Base-by-base conservation (phyloP, 2,797 vertebrate species). In the Microchirus variegatus region DNA sequence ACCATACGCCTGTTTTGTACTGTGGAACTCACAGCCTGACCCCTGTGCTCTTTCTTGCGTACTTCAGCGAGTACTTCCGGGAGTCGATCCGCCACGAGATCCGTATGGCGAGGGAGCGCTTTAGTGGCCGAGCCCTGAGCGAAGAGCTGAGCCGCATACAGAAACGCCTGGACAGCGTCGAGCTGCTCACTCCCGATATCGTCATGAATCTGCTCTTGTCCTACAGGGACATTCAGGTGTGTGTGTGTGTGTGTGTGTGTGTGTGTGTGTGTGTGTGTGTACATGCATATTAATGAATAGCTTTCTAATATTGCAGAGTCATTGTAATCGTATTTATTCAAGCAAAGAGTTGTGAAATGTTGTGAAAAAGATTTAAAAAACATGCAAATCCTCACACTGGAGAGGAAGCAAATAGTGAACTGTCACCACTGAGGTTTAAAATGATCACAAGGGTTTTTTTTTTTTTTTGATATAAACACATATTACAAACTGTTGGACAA, bases 141-240 rank as follows among this genome's bases (percentile, higher is more conserved):
- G 88, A 87, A 38, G 96, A 97, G 74, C 82, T 97, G 71, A 86
- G 81, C 26, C 88, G 80, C 51, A 95, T 98, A 81, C 95, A 96
- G 89, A 90, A 92, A 57, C 92, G 95, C 6, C 89, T 98, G 82
- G 96, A 98, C 83, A 96, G 93, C 0, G 90, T 97, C 8, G 96
- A 97, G 74, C 91, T 96, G 59, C 93, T 98, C 70, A 95, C 93
- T 35, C 94, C 95, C 0, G 96, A 98, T 60, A 95, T 98, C 3
- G 85, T 98, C 75, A 94, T 97, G 89, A 97, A 95, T 84, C 90
- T 98, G 45, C 83, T 98, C 60, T 84, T 97, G n/a, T 95, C 94
- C 67, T 98, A 97, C 87, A 92, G 96, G 0, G 96, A 98, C 2
- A 89, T 95, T 13, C 95, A 96, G 95, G 96, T 88, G 49, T 53